Conservation (phyloP, 2,113 vertebrate species). For the Phyllostomus hastatus region DNA sequence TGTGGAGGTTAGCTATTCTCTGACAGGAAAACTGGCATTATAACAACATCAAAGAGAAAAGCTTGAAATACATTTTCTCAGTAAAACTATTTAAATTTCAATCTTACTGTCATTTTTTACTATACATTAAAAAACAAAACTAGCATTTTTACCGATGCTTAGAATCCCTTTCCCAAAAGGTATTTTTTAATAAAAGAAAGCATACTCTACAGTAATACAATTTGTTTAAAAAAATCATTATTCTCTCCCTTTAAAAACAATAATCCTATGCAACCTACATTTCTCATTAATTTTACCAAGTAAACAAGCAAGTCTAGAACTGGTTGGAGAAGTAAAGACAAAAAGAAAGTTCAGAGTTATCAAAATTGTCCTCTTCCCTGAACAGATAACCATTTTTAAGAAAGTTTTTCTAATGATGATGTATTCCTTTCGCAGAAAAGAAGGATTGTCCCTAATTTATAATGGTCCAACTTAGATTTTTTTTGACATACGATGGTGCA, state of each 20-base stretch:
- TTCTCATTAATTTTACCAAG: not conserved
- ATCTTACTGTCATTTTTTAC: not conserved
- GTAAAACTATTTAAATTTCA: conserved; percentile 22
- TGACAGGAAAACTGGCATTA: not conserved
- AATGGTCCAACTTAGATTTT: not conserved
- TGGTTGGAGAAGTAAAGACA: not conserved
- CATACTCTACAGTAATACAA: conserved; percentile 35
- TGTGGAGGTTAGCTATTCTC: not conserved
- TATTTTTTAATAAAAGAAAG: conserved; percentile 39
- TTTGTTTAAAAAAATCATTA: conserved; percentile 45
- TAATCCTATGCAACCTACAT: conserved; percentile 17
- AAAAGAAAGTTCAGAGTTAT: not conserved
- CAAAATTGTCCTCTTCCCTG: not conserved
- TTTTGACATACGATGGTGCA: not conserved
- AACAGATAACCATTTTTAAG: not conserved
- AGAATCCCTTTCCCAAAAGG: not conserved
- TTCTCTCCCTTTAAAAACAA: conserved; percentile 54
- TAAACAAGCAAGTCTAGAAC: not conserved
- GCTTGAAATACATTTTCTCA: not conserved
- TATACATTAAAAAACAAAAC: not conserved
- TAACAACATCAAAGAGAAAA: not conserved
- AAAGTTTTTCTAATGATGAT: not conserved
- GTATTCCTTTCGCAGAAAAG: not conserved
- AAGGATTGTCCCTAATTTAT: not conserved
- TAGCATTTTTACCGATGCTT: not conserved